A percentile compares a stretch with the other conserved stretches of the same genome.
Evolutionary conservation across 2,113 vertebrate species (phyloP).

Genomic region (Verasper variegatus): DNA sequence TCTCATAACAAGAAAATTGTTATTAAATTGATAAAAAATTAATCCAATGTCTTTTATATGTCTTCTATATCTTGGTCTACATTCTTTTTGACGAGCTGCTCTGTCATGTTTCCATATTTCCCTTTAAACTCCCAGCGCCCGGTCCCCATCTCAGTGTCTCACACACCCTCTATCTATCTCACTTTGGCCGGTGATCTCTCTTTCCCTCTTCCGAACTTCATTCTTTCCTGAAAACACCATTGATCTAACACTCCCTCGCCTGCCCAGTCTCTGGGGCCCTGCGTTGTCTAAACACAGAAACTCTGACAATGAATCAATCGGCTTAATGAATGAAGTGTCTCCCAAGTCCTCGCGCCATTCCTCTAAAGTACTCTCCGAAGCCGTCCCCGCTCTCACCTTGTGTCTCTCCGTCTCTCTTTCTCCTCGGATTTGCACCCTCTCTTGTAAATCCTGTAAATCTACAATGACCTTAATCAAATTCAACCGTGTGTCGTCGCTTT

Average conservation of each 20-base stretch:
- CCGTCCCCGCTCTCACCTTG: not conserved
- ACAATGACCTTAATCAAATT: conserved; percentile 23
- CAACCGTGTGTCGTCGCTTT: not conserved
- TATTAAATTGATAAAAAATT: not conserved
- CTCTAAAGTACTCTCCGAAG: conserved; percentile 36
- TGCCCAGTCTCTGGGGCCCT: conserved; percentile 47
- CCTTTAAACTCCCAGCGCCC: not conserved
- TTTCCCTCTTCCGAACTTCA: conserved; percentile 31
- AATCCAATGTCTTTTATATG: not conserved
- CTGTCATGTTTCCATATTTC: not conserved
- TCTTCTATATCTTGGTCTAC: not conserved
- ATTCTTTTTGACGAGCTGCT: not conserved
- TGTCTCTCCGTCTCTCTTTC: conserved; percentile 10
- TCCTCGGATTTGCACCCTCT: not conserved
- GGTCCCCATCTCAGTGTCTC: not conserved
- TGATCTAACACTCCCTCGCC: conserved; percentile 51
- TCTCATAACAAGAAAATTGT: not conserved
- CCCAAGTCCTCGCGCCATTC: conserved; percentile 21
- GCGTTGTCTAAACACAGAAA: conserved; percentile 66
- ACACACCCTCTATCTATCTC: conserved; percentile 25
- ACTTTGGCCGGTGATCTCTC: conserved; percentile 15
- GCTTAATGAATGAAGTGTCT: conserved; percentile 64
- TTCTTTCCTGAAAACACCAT: conserved; percentile 53
- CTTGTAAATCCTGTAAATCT: not conserved
- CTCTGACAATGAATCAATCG: conserved; percentile 66